These are phyloP conservation scores for Uria lomvia DNA, from an alignment of 2,113 vertebrate species.

Conservation along the genomic window DNA sequence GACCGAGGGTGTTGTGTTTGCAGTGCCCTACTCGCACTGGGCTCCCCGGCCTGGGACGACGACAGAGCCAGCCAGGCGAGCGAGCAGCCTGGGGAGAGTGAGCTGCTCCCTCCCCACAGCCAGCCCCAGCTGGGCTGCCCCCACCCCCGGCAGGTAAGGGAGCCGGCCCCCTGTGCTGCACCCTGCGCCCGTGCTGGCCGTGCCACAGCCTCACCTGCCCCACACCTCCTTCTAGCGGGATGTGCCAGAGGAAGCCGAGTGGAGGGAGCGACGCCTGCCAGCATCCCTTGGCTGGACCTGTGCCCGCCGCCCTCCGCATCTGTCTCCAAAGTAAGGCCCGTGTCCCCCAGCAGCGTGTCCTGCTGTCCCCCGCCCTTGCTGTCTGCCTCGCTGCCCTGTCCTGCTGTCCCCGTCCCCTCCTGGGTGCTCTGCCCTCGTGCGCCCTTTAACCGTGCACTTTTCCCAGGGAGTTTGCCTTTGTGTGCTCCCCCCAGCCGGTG, in stretches of 20 bases:
- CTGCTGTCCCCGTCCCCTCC: not conserved
- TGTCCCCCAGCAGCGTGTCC: fast-evolving
- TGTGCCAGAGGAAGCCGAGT: not conserved
- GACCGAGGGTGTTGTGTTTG: not conserved
- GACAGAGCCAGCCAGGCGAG: fast-evolving
- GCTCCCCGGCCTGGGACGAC: not conserved
- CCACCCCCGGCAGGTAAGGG: not conserved
- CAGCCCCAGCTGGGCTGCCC: not conserved
- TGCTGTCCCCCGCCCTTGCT: too few species aligned
- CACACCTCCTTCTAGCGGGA: not conserved
- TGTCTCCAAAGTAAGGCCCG: not conserved
- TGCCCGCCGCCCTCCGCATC: not conserved
- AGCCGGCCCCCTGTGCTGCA: fast-evolving
- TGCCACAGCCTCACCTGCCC: not conserved
- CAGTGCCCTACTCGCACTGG: not conserved
- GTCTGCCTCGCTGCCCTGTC: fast-evolving
- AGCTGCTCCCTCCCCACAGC: not conserved
- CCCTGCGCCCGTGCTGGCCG: fast-evolving
- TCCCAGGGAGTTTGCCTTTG: conserved; percentile 49
- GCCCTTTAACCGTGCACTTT: not conserved
- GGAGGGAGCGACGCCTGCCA: not conserved
- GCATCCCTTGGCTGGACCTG: not conserved
- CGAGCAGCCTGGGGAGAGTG: not conserved
- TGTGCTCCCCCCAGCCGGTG: conserved; percentile 29
- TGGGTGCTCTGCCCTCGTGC: not conserved